phyloP scores from a whole-genome alignment of 2,113 vertebrate species.

The Scopus umbretta region DNA sequence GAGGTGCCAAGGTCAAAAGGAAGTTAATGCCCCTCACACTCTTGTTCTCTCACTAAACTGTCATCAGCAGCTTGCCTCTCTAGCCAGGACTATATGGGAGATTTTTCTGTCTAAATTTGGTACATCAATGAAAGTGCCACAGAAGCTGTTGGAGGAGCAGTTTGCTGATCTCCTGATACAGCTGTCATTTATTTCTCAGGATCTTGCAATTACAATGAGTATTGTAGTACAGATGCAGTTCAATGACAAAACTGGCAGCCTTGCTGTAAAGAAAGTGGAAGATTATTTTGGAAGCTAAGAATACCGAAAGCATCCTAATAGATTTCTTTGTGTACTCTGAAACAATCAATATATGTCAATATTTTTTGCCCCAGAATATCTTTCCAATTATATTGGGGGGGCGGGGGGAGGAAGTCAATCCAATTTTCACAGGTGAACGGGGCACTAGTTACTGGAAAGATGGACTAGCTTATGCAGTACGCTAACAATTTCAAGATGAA shows the following conservation, averaged over 20 bases:
- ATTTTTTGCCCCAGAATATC: neutral
- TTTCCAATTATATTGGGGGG: neutral
- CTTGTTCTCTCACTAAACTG: neutral
- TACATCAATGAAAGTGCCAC: neutral
- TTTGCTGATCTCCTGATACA: conserved; percentile 4
- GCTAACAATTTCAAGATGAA: neutral
- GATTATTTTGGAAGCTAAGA: neutral
- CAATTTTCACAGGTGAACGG: neutral
- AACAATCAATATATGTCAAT: neutral
- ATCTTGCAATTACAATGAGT: neutral
- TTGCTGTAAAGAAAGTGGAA: neutral
- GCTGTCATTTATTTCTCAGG: neutral
- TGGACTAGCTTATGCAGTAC: neutral
- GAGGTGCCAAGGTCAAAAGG: neutral
- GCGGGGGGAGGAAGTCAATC: neutral
- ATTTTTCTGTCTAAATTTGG: neutral
- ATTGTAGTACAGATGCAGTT: neutral
- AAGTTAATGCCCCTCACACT: neutral
- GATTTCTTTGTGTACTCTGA: neutral
- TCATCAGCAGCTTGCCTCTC: neutral
- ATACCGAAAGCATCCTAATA: neutral
- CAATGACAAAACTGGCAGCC: neutral
- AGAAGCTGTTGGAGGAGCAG: neutral
- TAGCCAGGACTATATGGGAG: neutral
- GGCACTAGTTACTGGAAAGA: neutral